Conservation (phyloP, 2,888 invertebrate genomes). For the Ornithoptera alexandrae region DNA sequence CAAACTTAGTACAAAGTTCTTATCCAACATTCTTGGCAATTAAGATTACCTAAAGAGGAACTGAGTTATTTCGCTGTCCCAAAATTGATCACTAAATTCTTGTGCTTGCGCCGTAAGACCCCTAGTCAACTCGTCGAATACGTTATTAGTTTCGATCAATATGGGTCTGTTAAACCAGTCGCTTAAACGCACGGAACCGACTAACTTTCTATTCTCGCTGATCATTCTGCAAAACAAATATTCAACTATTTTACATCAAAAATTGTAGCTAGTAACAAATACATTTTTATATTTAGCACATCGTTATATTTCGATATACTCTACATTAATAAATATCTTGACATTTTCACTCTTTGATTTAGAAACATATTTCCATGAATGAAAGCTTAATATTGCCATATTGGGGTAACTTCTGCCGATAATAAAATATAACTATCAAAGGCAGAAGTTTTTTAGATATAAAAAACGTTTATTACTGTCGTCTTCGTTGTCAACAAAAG, state of each 20-base stretch:
- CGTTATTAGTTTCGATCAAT: constrained; percentile 81
- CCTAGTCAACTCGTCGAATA: constrained; percentile 86
- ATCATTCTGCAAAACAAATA: constrained; percentile 70
- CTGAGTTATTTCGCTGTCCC: constrained; percentile 85
- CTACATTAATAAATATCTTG: too few species aligned
- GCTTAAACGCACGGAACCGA: constrained; percentile 82
- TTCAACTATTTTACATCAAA: not conserved
- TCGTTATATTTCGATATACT: too few species aligned
- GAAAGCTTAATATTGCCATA: too few species aligned
- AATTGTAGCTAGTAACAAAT: too few species aligned
- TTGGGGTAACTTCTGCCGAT: too few species aligned
- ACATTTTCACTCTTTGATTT: too few species aligned
- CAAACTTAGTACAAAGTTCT: not conserved
- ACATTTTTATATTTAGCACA: too few species aligned
- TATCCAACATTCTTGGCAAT: not conserved
- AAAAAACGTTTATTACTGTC: too few species aligned
- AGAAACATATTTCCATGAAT: too few species aligned
- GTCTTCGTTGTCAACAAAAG: too few species aligned
- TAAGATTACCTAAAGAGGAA: constrained; percentile 64
- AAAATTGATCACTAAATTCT: constrained; percentile 87
- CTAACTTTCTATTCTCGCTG: constrained; percentile 76
- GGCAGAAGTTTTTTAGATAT: too few species aligned
- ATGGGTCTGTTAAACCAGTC: constrained; percentile 86
- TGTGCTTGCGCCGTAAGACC: constrained; percentile 89
- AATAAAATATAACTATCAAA: too few species aligned